These are phyloP conservation scores for Drosophila picticornis DNA, from an alignment of 2,888 invertebrate species.

Conservation along the genomic window DNA sequence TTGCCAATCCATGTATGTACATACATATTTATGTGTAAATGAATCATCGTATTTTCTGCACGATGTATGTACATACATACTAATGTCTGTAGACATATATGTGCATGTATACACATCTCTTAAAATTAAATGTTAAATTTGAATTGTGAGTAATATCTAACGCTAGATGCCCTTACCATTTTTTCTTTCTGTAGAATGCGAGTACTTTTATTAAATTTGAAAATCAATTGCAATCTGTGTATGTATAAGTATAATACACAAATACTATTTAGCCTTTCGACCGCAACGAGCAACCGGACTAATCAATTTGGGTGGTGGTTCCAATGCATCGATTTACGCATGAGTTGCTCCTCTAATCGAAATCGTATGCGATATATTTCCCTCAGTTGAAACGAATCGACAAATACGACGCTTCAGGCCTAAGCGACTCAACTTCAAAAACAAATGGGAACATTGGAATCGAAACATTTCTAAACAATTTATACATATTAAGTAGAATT, in stretches of 20 bases:
- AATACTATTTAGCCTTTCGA: slow-evolving; percentile 68
- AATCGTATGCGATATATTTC: slow-evolving; percentile 9
- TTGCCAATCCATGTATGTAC: slow-evolving; percentile 44
- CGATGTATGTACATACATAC: slow-evolving; percentile 20
- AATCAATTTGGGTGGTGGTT: slow-evolving; percentile 71
- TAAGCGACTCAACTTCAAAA: accelerated
- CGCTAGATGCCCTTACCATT: slow-evolving; percentile 58
- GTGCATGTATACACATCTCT: slow-evolving; percentile 9
- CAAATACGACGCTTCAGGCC: not conserved
- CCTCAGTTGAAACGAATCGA: slow-evolving; percentile 6
- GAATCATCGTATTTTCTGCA: slow-evolving; percentile 48
- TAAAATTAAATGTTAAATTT: slow-evolving; percentile 10
- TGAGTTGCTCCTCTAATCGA: slow-evolving; percentile 40
- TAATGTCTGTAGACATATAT: slow-evolving; percentile 9
- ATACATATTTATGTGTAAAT: slow-evolving; percentile 46
- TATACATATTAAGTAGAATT: not conserved
- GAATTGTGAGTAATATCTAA: slow-evolving; percentile 7
- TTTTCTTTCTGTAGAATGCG: slow-evolving; percentile 47
- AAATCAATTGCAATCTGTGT: slow-evolving; percentile 59
- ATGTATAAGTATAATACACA: slow-evolving; percentile 59
- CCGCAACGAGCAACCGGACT: slow-evolving; percentile 74
- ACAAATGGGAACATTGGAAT: not conserved
- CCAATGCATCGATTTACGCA: slow-evolving; percentile 46
- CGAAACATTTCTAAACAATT: not conserved
- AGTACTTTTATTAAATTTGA: slow-evolving; percentile 62